A percentile compares a stretch with the other conserved stretches of the same genome.
Conservation (phyloP, 2,113 vertebrate species). For the Sporophila hypoxantha region DNA sequence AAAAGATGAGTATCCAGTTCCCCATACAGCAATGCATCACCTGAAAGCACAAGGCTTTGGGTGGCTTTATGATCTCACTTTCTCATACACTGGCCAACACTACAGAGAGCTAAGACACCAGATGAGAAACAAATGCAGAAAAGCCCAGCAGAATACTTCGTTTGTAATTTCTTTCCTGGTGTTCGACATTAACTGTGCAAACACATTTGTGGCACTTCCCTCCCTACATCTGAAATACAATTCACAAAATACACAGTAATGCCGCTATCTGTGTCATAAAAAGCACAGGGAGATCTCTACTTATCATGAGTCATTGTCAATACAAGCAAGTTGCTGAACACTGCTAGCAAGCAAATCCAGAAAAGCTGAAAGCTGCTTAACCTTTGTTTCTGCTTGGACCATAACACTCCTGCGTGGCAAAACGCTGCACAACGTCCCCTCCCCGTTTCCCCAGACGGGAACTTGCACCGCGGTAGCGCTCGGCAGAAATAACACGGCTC, state of each 20-base stretch:
- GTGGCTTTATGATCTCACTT: neutral
- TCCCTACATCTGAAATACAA: neutral
- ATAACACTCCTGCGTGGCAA: neutral
- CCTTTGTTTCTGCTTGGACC: neutral
- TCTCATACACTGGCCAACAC: neutral
- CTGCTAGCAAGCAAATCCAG: neutral
- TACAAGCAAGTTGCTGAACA: neutral
- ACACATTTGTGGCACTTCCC: neutral
- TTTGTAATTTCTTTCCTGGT: neutral
- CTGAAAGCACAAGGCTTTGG: neutral
- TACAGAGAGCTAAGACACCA: neutral
- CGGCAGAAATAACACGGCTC: neutral
- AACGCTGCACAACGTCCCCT: accelerated
- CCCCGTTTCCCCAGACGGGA: accelerated
- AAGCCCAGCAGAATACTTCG: accelerated
- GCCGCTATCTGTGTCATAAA: neutral
- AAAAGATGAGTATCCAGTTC: neutral
- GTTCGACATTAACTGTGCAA: neutral
- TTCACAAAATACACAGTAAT: neutral
- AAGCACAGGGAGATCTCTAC: neutral
- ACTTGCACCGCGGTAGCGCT: neutral
- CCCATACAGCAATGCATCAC: neutral
- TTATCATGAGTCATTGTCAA: neutral
- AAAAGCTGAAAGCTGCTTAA: neutral
- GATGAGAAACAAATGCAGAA: neutral